Percentiles rank a stretch among this genome's conserved stretches.
Evolutionary conservation across 1,140 invertebrate genomes (phyloP).

Genomic region (Steinernema khuongi): DNA sequence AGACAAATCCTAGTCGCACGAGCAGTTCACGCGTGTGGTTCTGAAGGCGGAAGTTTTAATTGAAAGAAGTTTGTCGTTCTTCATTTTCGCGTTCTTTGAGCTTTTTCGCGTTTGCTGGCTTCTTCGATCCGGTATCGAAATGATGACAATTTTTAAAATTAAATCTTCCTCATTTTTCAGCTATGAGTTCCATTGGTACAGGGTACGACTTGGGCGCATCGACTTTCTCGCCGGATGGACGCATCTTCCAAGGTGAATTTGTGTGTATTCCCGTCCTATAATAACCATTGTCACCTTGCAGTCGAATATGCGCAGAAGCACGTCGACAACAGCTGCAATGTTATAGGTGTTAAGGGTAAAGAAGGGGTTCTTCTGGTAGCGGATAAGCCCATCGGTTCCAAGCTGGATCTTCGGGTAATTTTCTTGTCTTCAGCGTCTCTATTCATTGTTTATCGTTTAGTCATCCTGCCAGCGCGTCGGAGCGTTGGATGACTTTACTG

Average conservation of each 20-base stretch:
- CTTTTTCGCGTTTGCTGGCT: not conserved
- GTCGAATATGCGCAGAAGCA: conserved; percentile 99
- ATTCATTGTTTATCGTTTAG: conserved; percentile 29
- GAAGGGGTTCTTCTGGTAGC: conserved; percentile 95
- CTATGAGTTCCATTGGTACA: conserved; percentile 90
- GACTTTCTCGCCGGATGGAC: conserved; percentile 96
- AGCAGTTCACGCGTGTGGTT: no score
- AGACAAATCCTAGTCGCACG: no score
- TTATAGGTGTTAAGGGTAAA: conserved; percentile 84
- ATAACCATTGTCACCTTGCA: conserved; percentile 89
- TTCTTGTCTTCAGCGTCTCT: not conserved
- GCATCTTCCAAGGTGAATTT: conserved; percentile 49
- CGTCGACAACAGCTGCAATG: conserved; percentile 95
- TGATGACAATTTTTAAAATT: no score
- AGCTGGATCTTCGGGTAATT: conserved; percentile 75
- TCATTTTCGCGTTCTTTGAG: not conserved
- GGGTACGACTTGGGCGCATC: conserved; percentile 91
- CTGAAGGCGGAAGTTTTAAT: no score
- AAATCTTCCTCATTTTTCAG: not conserved
- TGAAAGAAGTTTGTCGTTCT: not conserved
- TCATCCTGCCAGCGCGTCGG: conserved; percentile 84
- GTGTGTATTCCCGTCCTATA: conserved; percentile 27
- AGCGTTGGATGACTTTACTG: conserved; percentile 86
- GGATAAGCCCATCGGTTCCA: conserved; percentile 91
- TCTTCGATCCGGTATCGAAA: no score